A percentile compares a stretch with the other conserved stretches of the same genome.
Evolutionary conservation across 2,888 invertebrate species (phyloP).

Genomic region (Gryllus longicercus): DNA sequence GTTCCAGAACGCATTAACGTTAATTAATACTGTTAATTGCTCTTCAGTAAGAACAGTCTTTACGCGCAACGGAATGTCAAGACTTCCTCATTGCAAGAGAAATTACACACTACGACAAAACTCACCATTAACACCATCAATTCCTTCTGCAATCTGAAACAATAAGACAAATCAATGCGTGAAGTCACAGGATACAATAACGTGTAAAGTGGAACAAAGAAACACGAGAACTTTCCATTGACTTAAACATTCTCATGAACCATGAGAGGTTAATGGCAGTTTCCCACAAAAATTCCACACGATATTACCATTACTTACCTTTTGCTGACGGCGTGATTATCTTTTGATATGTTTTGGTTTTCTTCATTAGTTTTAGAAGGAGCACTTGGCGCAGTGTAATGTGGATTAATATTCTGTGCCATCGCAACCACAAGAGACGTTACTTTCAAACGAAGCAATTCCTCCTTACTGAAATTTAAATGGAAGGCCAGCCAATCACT

Average conservation of each 20-base stretch:
- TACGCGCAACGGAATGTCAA: no score
- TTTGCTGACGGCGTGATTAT: constrained; percentile 88
- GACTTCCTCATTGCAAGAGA: no score
- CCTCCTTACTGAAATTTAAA: constrained; percentile 26
- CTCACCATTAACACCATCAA: constrained; percentile 77
- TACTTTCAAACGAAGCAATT: constrained; percentile 25
- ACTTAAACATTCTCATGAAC: background rate
- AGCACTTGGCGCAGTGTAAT: constrained; percentile 68
- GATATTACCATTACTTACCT: constrained; percentile 56
- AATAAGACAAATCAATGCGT: constrained; percentile 32
- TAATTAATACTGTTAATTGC: no score
- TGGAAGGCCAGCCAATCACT: constrained; percentile 28
- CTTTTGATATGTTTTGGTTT: constrained; percentile 63
- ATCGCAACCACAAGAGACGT: constrained; percentile 48
- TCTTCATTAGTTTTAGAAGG: constrained; percentile 77
- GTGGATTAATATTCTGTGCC: constrained; percentile 87
- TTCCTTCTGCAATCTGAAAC: constrained; percentile 77
- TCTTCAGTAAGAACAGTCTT: no score
- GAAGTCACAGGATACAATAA: constrained; percentile 33
- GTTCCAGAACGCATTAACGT: no score
- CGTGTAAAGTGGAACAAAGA: constrained; percentile 28
- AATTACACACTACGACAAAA: constrained; percentile 23
- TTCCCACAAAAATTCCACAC: background rate
- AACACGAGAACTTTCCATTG: no score
- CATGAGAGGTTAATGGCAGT: background rate